Evolutionary conservation across 2,113 vertebrate genomes (phyloP).

Genomic region (Sclerurus mexicanus): DNA sequence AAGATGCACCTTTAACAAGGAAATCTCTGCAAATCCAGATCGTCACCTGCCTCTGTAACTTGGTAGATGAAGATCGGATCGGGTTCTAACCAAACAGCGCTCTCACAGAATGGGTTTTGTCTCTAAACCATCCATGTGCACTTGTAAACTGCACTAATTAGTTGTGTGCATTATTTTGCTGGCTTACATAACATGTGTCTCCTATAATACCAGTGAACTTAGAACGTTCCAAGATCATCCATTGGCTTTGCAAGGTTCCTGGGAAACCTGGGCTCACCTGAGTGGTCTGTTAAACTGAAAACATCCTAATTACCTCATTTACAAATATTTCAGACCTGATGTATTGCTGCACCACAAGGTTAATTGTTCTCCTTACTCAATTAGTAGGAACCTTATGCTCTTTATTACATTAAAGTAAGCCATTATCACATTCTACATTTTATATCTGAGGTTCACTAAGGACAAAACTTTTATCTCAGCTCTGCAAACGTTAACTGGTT

Average conservation of each 20-base stretch:
- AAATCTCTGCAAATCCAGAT: not conserved
- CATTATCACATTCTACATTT: constrained; percentile 24
- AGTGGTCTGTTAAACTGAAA: not conserved
- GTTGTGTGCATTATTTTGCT: not conserved
- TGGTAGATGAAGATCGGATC: not conserved
- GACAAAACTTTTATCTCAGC: constrained; percentile 1
- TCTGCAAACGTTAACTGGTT: not conserved
- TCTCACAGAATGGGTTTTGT: rapidly evolving
- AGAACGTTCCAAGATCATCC: not conserved
- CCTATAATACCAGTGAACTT: not conserved
- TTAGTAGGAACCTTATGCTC: not conserved
- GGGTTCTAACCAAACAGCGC: not conserved
- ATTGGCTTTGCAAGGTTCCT: not conserved
- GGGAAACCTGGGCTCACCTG: not conserved
- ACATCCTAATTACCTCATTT: constrained; percentile 42
- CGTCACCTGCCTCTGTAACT: not conserved
- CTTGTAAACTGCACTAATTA: not conserved
- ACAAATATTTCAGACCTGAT: constrained; percentile 6
- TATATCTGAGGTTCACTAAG: not conserved
- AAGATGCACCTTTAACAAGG: not conserved
- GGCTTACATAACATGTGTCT: not conserved
- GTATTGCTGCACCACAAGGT: not conserved
- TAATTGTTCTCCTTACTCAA: constrained; percentile 51
- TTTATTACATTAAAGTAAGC: constrained; percentile 21
- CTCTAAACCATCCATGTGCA: not conserved